Percentiles rank a stretch among this genome's conserved stretches.
phyloP scores from a whole-genome alignment of 2,888 invertebrate species.

The Athrips mouffetella region DNA sequence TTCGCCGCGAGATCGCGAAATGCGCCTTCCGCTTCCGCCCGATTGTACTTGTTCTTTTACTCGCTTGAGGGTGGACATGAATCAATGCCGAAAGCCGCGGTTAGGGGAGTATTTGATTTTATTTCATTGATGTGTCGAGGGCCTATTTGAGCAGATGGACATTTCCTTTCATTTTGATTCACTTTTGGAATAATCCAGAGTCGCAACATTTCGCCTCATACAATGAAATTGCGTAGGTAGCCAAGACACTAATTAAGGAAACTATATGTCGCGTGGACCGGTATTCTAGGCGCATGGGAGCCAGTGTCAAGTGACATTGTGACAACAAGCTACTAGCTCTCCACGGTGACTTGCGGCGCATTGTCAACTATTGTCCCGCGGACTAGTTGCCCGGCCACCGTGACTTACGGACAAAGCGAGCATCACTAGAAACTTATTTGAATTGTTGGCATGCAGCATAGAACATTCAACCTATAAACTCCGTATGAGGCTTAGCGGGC shows the following conservation, averaged over 20 bases:
- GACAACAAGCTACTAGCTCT: slow-evolving; percentile 48
- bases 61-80: slow-evolving; percentile 57
- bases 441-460: slow-evolving; percentile 22
- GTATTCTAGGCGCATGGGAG: slow-evolving; percentile 26
- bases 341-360: slow-evolving; percentile 36
- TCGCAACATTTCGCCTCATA: slow-evolving; percentile 10
- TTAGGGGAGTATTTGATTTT: slow-evolving; percentile 35
- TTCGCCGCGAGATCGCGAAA: slow-evolving; percentile 75
- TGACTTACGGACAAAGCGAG: slow-evolving; percentile 29
- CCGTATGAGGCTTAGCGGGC: no score
- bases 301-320: slow-evolving; percentile 43
- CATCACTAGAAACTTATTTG: slow-evolving; percentile 32
- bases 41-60: slow-evolving; percentile 55
- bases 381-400: slow-evolving; percentile 40
- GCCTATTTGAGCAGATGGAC: slow-evolving; percentile 28
- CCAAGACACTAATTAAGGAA: slow-evolving; percentile 15
- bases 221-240: slow-evolving; percentile 4
- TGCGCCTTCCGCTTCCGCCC: slow-evolving; percentile 75
- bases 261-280: slow-evolving; percentile 28
- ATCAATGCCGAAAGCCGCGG: slow-evolving; percentile 46
- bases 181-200: background rate
- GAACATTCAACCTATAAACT: background rate
- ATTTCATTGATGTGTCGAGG: slow-evolving; percentile 21
- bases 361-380: slow-evolving; percentile 45
- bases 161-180: slow-evolving; percentile 13